Conservation (phyloP, 2,113 vertebrate genomes). For the Ahaetulla prasina region DNA sequence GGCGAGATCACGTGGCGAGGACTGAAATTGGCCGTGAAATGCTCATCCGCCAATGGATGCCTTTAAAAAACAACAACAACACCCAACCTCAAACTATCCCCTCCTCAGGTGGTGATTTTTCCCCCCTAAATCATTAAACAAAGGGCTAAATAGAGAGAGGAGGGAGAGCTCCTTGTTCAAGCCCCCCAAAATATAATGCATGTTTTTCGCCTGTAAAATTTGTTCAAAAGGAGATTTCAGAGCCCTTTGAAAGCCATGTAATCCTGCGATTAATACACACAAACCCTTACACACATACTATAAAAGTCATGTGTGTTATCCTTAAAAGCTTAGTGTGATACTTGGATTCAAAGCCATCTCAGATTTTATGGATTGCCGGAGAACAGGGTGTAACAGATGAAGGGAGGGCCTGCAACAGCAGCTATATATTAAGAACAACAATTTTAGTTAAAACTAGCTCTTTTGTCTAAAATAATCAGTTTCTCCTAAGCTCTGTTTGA, state of each 20-base stretch:
- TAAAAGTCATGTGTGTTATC: constrained; percentile 82
- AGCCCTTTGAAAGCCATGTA: constrained; percentile 74
- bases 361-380: constrained; percentile 69
- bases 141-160: neutral
- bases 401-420: constrained; percentile 67
- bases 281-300: constrained; percentile 45
- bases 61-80: constrained; percentile 49
- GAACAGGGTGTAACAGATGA: constrained; percentile 68
- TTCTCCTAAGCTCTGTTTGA: constrained; percentile 66
- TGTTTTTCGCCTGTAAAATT: constrained; percentile 72
- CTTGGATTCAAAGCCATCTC: constrained; percentile 72
- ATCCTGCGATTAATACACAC: constrained; percentile 61
- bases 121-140: constrained; percentile 44
- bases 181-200: constrained; percentile 64
- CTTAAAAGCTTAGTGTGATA: constrained; percentile 67
- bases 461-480: constrained; percentile 75
- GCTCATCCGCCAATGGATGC: constrained; percentile 79
- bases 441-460: constrained; percentile 76
- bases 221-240: constrained; percentile 59
- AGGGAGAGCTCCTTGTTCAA: constrained; percentile 56
- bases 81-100: neutral
- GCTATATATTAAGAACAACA: constrained; percentile 77
- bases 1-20: constrained; percentile 96
- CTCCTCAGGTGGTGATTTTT: neutral
- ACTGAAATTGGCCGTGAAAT: constrained; percentile 99